A percentile compares a stretch with the other conserved stretches of the same genome.
These are phyloP conservation scores for Candidula unifasciata DNA, from an alignment of 2,888 invertebrate genomes.

Conservation along the genomic window DNA sequence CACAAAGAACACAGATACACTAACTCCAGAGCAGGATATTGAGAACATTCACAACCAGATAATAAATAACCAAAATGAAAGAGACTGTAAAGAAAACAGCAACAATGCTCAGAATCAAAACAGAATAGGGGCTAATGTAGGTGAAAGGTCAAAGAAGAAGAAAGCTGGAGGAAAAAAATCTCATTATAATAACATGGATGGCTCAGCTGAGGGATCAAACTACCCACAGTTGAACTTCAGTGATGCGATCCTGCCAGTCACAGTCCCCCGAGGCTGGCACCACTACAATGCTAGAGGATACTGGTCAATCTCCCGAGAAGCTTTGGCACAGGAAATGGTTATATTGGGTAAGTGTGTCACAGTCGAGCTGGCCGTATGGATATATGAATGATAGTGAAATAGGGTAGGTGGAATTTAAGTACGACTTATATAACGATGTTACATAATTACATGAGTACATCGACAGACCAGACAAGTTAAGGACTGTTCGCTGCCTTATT, in stretches of 20 bases:
- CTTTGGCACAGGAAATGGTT: conserved; percentile 36
- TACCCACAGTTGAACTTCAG: conserved; percentile 30
- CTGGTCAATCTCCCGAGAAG: conserved; percentile 34
- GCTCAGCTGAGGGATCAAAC: background rate
- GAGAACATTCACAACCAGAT: background rate
- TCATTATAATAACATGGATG: background rate
- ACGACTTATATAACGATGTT: too few relatives aligned
- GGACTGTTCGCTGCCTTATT: too few relatives aligned
- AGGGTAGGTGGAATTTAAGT: too few relatives aligned
- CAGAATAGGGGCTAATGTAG: too few relatives aligned
- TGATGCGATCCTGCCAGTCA: conserved; percentile 36
- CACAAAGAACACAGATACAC: background rate
- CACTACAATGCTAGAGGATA: conserved; percentile 31
- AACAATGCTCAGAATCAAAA: background rate
- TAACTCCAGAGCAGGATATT: background rate
- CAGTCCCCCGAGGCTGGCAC: conserved; percentile 40
- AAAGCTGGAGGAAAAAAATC: background rate
- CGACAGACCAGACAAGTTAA: too few relatives aligned
- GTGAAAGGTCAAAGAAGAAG: background rate
- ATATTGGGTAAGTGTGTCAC: conserved; percentile 31
- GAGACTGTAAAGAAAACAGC: background rate
- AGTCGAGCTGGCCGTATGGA: too few relatives aligned
- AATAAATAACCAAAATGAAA: background rate
- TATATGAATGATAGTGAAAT: too few relatives aligned
- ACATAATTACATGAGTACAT: too few relatives aligned